A percentile compares a stretch with the other conserved stretches of the same genome.
These are phyloP conservation scores for Andrena dorsata DNA, from an alignment of 2,888 invertebrate species.

Conservation along the genomic window DNA sequence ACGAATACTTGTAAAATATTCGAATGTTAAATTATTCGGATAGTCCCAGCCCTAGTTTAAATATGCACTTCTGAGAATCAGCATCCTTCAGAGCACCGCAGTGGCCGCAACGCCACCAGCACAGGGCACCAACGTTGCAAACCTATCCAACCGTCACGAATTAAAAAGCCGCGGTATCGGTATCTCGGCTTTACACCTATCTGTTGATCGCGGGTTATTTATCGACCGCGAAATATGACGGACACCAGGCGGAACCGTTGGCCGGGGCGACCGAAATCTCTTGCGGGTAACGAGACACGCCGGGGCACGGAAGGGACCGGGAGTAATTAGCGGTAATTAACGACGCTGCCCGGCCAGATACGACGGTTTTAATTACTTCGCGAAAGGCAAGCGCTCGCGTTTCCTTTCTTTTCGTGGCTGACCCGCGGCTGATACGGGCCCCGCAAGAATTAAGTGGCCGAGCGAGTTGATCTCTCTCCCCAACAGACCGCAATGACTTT, in stretches of 20 bases:
- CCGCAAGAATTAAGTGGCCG: constrained; percentile 69
- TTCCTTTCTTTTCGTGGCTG: constrained; percentile 69
- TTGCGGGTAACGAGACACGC: constrained; percentile 51
- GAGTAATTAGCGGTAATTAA: constrained; percentile 74
- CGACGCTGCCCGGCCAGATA: constrained; percentile 66
- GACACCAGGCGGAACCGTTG: constrained; percentile 20
- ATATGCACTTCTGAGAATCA: neutral
- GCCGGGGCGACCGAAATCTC: constrained; percentile 51
- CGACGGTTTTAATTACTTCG: constrained; percentile 72
- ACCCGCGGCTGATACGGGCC: constrained; percentile 64
- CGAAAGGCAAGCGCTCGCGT: constrained; percentile 66
- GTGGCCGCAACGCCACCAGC: neutral
- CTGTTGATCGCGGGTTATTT: constrained; percentile 31
- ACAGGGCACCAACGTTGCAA: neutral
- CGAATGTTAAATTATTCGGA: too few relatives aligned
- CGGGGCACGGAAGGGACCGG: constrained; percentile 44
- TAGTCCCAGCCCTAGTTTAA: too few relatives aligned
- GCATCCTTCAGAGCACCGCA: neutral
- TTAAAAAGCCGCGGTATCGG: constrained; percentile 11
- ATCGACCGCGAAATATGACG: constrained; percentile 43
- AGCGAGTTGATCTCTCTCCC: constrained; percentile 65
- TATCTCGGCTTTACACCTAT: constrained; percentile 16
- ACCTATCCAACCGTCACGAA: constrained; percentile 26
- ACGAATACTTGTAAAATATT: too few relatives aligned
- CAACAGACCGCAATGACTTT: constrained; percentile 70